phyloP scores from a whole-genome alignment of 2,888 invertebrate genomes.

The Anthophora plumipes region DNA sequence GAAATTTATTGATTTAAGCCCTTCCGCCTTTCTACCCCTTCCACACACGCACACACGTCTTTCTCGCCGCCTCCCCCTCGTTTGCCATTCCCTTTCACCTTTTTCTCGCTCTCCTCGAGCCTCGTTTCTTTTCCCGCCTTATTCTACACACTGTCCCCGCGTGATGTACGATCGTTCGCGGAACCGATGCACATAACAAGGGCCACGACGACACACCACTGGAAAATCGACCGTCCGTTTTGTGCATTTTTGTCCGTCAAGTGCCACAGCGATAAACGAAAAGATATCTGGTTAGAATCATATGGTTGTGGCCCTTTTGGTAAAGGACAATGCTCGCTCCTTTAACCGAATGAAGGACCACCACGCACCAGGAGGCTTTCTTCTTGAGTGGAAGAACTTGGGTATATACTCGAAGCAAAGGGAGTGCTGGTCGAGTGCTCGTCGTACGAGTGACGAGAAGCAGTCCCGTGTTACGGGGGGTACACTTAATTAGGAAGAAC shows the following conservation, averaged over 20 bases:
- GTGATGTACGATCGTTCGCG: slow-evolving; percentile 33
- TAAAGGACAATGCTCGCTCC: slow-evolving; percentile 38
- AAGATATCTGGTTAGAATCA: slow-evolving; percentile 67
- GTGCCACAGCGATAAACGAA: slow-evolving; percentile 51
- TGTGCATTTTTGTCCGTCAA: slow-evolving; percentile 64
- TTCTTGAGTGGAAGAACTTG: slow-evolving; percentile 57
- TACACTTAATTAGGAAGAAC: slow-evolving; percentile 64
- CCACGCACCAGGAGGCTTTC: neutral
- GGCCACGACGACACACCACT: neutral
- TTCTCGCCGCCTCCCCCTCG: neutral
- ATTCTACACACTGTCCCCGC: slow-evolving; percentile 11
- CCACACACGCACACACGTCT: slow-evolving; percentile 36
- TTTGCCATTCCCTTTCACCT: slow-evolving; percentile 55
- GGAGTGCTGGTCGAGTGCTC: slow-evolving; percentile 53
- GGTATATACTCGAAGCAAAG: slow-evolving; percentile 17
- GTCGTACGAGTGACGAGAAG: slow-evolving; percentile 65
- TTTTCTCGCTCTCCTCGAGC: slow-evolving; percentile 25
- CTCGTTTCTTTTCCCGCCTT: slow-evolving; percentile 24
- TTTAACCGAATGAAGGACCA: slow-evolving; percentile 46
- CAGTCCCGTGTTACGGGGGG: slow-evolving; percentile 48
- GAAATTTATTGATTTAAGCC: slow-evolving; percentile 79
- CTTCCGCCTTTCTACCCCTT: slow-evolving; percentile 62
- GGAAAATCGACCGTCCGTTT: slow-evolving; percentile 38
- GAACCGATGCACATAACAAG: neutral
- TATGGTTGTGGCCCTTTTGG: slow-evolving; percentile 26